phyloP scores from a whole-genome alignment of 2,888 invertebrate species.

The Andrena haemorrhoa region DNA sequence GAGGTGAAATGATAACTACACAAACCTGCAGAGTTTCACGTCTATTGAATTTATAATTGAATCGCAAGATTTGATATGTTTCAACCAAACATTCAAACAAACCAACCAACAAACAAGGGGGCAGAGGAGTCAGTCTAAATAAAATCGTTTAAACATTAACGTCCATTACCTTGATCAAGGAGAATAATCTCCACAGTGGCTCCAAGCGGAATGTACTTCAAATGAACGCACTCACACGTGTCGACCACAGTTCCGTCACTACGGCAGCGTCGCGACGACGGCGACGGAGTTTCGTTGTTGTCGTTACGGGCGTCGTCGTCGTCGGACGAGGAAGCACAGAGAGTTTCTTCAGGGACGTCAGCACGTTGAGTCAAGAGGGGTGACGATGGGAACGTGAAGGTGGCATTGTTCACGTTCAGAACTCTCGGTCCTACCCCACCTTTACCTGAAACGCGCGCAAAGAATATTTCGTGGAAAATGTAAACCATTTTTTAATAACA shows the following conservation, averaged over 20 bases:
- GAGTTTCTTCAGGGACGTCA: slow-evolving; percentile 86
- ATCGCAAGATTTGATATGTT: too few relatives aligned
- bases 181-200: slow-evolving; percentile 91
- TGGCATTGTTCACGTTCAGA: slow-evolving; percentile 89
- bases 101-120: too few relatives aligned
- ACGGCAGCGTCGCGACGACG: slow-evolving; percentile 75
- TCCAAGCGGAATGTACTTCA: slow-evolving; percentile 89
- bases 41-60: too few relatives aligned
- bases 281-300: slow-evolving; percentile 68
- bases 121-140: not conserved
- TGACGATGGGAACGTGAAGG: slow-evolving; percentile 91
- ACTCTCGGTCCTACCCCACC: slow-evolving; percentile 84
- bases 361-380: slow-evolving; percentile 91
- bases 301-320: slow-evolving; percentile 59
- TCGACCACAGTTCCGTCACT: slow-evolving; percentile 8
- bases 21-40: too few relatives aligned
- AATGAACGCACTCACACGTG: slow-evolving; percentile 90
- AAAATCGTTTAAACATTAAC: not conserved
- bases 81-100: too few relatives aligned
- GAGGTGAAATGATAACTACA: too few relatives aligned
- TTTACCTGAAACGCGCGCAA: slow-evolving; percentile 30
- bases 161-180: slow-evolving; percentile 90
- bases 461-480: not conserved
- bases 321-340: slow-evolving; percentile 85
- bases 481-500: not conserved